A percentile compares a stretch with the other conserved stretches of the same genome.
phyloP scores from a whole-genome alignment of 2,888 invertebrate species.

The Metalampra italica region DNA sequence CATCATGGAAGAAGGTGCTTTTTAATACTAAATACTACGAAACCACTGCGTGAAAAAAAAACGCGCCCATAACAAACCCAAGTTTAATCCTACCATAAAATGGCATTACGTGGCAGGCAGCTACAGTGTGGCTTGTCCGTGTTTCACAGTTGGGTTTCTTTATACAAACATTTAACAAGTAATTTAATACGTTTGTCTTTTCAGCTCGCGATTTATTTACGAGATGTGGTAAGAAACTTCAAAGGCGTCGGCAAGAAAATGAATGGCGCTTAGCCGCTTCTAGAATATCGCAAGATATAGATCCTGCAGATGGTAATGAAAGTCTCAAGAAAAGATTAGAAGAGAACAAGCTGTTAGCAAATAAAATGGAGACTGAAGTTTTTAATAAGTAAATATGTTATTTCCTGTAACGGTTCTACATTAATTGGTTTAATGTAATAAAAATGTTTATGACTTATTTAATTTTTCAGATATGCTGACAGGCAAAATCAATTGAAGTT shows the following conservation, averaged over 20 bases:
- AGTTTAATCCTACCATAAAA: no score
- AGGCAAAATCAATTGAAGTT: conserved; percentile 60
- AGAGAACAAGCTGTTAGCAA: conserved; percentile 73
- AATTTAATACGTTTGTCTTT: conserved; percentile 14
- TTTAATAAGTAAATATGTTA: conserved; percentile 69
- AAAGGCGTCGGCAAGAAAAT: conserved; percentile 81
- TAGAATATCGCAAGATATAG: conserved; percentile 65
- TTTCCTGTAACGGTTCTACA: not conserved
- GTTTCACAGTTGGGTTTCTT: no score
- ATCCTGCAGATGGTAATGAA: conserved; percentile 79
- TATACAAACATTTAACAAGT: not conserved
- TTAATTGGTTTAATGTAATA: not conserved
- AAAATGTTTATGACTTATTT: not conserved
- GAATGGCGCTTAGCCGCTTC: conserved; percentile 80
- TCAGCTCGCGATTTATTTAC: conserved; percentile 81
- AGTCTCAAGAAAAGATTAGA: conserved; percentile 74
- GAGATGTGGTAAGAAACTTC: conserved; percentile 81
- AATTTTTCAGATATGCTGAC: conserved; percentile 56
- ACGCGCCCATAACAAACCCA: not conserved
- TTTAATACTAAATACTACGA: not conserved
- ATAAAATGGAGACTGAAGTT: conserved; percentile 71
- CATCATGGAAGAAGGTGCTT: conserved; percentile 65
- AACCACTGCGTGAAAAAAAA: not conserved
- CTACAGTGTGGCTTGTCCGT: no score
- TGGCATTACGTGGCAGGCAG: no score